These are phyloP conservation scores for Etia nguti DNA, from an alignment of 2,113 vertebrate species.

Conservation along the genomic window DNA sequence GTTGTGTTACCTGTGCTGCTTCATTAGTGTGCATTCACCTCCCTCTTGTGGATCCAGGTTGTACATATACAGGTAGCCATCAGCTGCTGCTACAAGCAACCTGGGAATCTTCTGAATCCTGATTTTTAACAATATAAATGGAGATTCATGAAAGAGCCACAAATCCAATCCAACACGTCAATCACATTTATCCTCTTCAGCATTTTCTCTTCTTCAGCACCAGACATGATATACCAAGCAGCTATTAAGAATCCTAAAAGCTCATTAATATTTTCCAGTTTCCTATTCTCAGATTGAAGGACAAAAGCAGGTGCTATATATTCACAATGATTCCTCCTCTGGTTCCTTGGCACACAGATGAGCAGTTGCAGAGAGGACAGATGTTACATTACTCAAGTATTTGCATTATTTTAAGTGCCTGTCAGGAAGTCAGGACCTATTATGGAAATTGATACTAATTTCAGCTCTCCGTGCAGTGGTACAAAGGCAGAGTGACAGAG, in stretches of 20 bases:
- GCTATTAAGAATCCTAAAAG: neutral
- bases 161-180: neutral
- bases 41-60: constrained; percentile 97
- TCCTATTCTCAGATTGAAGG: neutral
- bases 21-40: constrained; percentile 95
- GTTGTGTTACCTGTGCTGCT: constrained; percentile 89
- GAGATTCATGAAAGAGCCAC: neutral
- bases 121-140: neutral
- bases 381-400: neutral
- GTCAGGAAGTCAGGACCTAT: neutral
- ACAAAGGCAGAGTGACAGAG: neutral
- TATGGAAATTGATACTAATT: neutral
- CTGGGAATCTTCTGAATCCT: constrained; percentile 98
- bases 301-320: neutral
- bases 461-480: neutral
- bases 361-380: neutral
- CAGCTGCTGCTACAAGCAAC: constrained; percentile 89
- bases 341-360: neutral
- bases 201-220: neutral
- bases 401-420: neutral
- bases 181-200: neutral
- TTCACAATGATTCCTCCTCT: neutral
- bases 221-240: neutral
- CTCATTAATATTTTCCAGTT: neutral
- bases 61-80: constrained; percentile 96